Base-by-base conservation (phyloP, 2,113 vertebrate genomes). In the Otus sunia region DNA sequence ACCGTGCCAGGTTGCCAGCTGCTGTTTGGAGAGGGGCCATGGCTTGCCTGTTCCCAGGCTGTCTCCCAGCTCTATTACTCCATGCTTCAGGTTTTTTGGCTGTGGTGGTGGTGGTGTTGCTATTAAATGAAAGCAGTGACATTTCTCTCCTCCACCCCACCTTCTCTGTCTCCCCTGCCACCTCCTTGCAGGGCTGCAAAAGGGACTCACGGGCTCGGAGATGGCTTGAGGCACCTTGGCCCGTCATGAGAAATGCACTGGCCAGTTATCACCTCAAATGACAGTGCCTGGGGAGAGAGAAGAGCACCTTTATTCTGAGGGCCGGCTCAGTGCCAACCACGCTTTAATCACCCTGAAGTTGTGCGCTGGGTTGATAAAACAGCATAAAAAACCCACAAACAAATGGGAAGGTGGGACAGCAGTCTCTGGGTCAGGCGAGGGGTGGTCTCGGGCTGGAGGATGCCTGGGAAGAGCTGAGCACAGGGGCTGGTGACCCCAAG, bases 21-120 rank as follows among this genome's bases (percentile, higher is more conserved):
- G 94, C 92, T 6, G 9, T 53, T 77, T 94, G 96, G 96, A 96
- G 91, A 93, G 64, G 43, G 55, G 86, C 95, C 96, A 95, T 20
- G 36, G 59, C 63, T 73, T 58, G 43, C 85, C 90, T 86, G 26
- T 73, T 96, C 60, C 74, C 91, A 94, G 73, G 72, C 92, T 92
- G 75, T 92, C 86, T 94, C 90, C 76, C 92, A 60, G 87, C 53
- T 86, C 69, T 39, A 52, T 93, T 91, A 83, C 83, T 89, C 85
- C 77, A 89, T 0, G 11, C 77, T 89, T 90, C 92, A 86, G 76
- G 23, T 77, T 95, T 94, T 95, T 82, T 94, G 80, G 88, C 94
- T 86, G 78, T 41, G 36, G 11, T 64, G 39, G 27, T 71, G 82
- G 37, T 58, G 62, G 10, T 83, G 88, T 67, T 80, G 94, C 68